These are phyloP conservation scores for Leptinotarsa tumamoca DNA, from an alignment of 2,888 invertebrate species.

Conservation along the genomic window DNA sequence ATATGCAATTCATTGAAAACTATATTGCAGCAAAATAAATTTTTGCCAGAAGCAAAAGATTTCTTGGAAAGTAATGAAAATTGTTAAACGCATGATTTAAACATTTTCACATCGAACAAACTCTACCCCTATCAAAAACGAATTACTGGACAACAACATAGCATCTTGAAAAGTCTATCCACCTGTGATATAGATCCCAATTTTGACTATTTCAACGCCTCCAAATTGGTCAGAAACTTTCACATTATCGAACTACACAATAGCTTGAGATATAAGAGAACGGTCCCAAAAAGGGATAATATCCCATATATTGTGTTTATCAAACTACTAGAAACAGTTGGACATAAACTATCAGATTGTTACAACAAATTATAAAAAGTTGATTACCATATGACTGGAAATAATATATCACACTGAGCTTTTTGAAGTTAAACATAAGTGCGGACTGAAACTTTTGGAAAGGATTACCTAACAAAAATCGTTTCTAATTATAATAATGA, in stretches of 20 bases:
- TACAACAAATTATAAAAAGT: neutral
- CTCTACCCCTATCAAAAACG: neutral
- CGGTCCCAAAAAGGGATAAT: neutral
- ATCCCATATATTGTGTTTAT: neutral
- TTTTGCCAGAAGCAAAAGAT: neutral
- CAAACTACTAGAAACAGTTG: neutral
- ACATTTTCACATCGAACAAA: neutral
- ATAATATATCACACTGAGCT: neutral
- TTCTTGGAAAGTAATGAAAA: neutral
- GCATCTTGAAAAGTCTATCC: neutral
- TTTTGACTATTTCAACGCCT: neutral
- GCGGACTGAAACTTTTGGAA: constrained; percentile 8
- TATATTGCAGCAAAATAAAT: constrained; percentile 12
- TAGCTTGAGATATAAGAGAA: neutral
- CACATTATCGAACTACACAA: neutral
- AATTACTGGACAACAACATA: neutral
- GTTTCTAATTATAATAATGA: neutral
- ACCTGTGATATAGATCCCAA: neutral
- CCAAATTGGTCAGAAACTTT: neutral
- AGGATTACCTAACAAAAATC: neutral
- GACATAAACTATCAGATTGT: neutral
- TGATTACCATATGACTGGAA: neutral
- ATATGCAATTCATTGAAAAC: neutral
- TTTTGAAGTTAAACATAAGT: constrained; percentile 12
- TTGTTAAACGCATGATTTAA: neutral